phyloP scores from a whole-genome alignment of 2,888 invertebrate species.

The Cheilosia soror region DNA sequence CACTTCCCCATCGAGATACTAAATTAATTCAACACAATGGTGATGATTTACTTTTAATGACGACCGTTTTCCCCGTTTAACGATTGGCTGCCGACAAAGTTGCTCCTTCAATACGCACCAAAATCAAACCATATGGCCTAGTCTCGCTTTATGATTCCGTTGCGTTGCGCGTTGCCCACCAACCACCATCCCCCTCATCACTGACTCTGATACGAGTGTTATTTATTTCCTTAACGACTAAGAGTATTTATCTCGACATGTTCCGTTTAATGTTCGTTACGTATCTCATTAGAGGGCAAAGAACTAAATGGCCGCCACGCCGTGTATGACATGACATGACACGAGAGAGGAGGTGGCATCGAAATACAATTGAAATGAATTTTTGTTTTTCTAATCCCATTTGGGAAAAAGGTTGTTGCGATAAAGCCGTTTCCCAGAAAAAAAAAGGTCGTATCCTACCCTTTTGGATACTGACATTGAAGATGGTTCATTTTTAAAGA shows the following conservation, averaged over 20 bases:
- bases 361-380: not conserved
- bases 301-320: not conserved
- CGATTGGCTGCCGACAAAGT: not conserved
- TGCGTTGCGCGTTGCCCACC: not conserved
- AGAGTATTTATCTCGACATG: not conserved
- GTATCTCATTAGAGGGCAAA: not conserved
- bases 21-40: not conserved
- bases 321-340: not conserved
- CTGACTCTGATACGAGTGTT: not conserved
- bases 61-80: not conserved
- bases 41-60: not conserved
- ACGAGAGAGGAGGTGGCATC: not conserved
- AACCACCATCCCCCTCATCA: not conserved
- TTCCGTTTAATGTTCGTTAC: not conserved
- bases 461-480: not conserved
- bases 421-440: not conserved
- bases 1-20: not conserved
- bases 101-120: not conserved
- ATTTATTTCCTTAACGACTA: not conserved
- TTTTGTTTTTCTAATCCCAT: not conserved
- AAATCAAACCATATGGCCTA: constrained; percentile 1
- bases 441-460: not conserved
- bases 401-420: not conserved
- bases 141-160: not conserved
- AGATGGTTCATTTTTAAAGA: not conserved